Evolutionary conservation across 2,113 vertebrate genomes (phyloP).

Genomic region (Rhipidura dahli): DNA sequence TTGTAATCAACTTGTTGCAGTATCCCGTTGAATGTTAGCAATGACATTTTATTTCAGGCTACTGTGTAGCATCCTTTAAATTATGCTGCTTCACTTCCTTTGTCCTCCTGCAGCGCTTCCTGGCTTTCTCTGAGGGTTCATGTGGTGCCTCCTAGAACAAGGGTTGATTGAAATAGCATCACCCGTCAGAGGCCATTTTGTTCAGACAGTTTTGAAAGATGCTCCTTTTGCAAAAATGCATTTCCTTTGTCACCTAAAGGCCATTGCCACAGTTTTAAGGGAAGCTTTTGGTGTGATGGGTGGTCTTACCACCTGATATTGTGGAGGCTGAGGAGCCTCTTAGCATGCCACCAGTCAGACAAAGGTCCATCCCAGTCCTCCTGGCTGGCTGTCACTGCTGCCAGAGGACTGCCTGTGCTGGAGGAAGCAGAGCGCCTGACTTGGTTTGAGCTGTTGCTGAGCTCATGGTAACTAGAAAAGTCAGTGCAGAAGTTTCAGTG

Average conservation of each 20-base stretch:
- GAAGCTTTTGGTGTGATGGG: not conserved
- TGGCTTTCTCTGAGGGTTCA: not conserved
- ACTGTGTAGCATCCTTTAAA: not conserved
- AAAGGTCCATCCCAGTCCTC: not conserved
- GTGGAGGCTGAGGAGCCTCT: not conserved
- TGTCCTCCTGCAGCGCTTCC: accelerated
- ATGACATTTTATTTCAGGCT: not conserved
- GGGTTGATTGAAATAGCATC: not conserved
- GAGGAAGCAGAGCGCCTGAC: not conserved
- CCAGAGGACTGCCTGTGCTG: not conserved
- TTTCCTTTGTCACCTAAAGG: not conserved
- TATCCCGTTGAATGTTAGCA: not conserved
- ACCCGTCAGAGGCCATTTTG: not conserved
- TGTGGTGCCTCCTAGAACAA: not conserved
- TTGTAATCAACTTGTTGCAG: not conserved
- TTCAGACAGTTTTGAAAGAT: not conserved
- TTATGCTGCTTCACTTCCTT: not conserved
- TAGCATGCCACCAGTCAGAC: accelerated
- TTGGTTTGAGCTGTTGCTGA: not conserved
- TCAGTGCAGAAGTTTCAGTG: not conserved
- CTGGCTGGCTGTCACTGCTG: not conserved
- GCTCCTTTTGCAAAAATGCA: not conserved
- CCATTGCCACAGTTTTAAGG: not conserved
- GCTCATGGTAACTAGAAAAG: not conserved
- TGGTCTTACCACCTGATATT: accelerated